These are phyloP conservation scores for Nerophis ophidion DNA, from an alignment of 2,113 vertebrate genomes.

Conservation along the genomic window DNA sequence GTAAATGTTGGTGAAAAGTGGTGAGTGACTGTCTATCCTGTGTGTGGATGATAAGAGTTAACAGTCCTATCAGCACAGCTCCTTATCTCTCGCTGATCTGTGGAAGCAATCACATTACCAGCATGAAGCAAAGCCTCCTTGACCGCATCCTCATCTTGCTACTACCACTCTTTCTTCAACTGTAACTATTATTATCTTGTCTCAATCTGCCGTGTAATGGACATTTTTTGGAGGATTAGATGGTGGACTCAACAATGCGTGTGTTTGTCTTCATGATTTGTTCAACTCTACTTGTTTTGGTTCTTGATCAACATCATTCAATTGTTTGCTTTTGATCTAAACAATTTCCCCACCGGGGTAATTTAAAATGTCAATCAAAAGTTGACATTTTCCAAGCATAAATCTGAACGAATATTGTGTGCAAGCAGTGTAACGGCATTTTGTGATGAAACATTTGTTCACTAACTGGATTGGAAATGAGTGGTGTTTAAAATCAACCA, in stretches of 20 bases:
- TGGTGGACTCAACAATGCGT: constrained; percentile 8
- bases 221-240: background rate
- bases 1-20: constrained; percentile 36
- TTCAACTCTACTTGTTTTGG: constrained; percentile 3
- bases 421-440: background rate
- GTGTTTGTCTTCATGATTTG: constrained; percentile 8
- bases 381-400: background rate
- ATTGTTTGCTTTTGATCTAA: constrained; percentile 23
- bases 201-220: background rate
- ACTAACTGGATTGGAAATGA: no score
- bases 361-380: constrained; percentile 30
- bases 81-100: constrained; percentile 34
- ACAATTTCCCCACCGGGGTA: constrained; percentile 30
- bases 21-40: constrained; percentile 38
- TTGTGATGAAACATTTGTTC: background rate
- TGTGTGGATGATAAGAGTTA: constrained; percentile 49
- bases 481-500: no score
- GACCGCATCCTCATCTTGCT: constrained; percentile 16
- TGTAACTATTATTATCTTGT: background rate
- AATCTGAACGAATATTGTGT: background rate
- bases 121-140: constrained; percentile 28
- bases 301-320: constrained; percentile 15
- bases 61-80: constrained; percentile 30
- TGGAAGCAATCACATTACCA: constrained; percentile 24
- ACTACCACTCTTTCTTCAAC: constrained; percentile 3